phyloP scores from a whole-genome alignment of 2,797 vertebrate genomes.

The Novumbra hubbsi region DNA sequence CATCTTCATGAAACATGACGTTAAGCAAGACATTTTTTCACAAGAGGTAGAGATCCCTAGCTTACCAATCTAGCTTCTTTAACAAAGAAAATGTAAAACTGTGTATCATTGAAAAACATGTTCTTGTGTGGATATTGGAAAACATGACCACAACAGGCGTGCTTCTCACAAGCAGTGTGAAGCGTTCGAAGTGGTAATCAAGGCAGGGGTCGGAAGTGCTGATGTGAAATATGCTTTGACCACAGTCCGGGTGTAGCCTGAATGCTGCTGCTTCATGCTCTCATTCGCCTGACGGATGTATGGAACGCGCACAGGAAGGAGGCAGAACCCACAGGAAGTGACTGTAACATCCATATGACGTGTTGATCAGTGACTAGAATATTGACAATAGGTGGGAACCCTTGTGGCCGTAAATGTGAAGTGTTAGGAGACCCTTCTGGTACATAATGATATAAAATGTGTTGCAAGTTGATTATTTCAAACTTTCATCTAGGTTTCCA shows the following conservation, averaged over 20 bases:
- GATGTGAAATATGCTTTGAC: constrained; percentile 29
- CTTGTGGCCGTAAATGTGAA: too few species aligned
- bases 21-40: too few species aligned
- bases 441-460: too few species aligned
- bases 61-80: too few species aligned
- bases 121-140: background rate
- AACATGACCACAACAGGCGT: background rate
- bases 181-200: background rate
- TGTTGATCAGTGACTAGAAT: too few species aligned
- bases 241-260: constrained; percentile 46
- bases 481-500: too few species aligned
- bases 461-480: too few species aligned
- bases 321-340: constrained; percentile 46
- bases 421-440: too few species aligned
- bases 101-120: background rate
- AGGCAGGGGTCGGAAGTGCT: background rate
- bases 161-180: background rate
- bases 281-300: constrained; percentile 28
- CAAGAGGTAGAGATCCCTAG: too few species aligned
- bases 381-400: too few species aligned
- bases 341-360: background rate
- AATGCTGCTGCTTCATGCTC: constrained; percentile 34
- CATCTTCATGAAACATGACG: too few species aligned
- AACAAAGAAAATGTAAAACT: background rate
- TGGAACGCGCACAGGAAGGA: constrained; percentile 51